phyloP scores from a whole-genome alignment of 2,888 invertebrate species.

The Dicyrtoma fusca region DNA sequence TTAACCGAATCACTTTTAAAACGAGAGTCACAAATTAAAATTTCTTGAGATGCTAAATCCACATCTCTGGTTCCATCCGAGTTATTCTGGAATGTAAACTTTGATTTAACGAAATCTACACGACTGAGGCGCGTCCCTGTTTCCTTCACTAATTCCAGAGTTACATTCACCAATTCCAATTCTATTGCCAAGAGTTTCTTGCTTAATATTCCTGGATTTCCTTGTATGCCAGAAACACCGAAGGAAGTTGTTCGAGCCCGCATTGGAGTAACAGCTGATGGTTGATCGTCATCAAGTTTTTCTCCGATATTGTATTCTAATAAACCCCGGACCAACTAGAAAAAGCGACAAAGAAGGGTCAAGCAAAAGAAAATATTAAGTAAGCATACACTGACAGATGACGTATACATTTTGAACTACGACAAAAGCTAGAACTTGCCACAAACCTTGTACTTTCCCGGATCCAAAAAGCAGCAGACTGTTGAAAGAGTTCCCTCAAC shows the following conservation, averaged over 20 bases:
- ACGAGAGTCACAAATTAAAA: constrained; percentile 77
- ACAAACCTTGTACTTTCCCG: constrained; percentile 74
- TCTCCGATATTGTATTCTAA: constrained; percentile 89
- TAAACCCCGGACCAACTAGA: constrained; percentile 75
- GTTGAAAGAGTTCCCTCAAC: constrained; percentile 83
- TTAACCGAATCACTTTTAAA: constrained; percentile 15
- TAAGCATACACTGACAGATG: no score
- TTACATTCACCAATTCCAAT: constrained; percentile 84
- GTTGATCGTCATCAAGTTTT: constrained; percentile 68
- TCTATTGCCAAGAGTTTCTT: constrained; percentile 64
- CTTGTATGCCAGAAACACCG: not conserved
- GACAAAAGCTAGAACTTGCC: no score
- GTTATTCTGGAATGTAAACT: constrained; percentile 79
- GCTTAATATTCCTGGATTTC: not conserved
- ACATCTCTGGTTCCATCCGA: constrained; percentile 89
- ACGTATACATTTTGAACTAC: no score
- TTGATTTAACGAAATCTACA: constrained; percentile 89
- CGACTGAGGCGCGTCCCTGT: constrained; percentile 70
- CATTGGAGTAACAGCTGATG: constrained; percentile 10
- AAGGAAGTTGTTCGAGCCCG: not conserved
- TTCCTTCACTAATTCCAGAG: constrained; percentile 67
- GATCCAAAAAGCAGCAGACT: constrained; percentile 78
- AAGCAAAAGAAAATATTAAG: no score
- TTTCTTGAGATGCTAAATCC: constrained; percentile 90
- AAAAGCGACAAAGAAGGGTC: no score